phyloP scores from a whole-genome alignment of 2,113 vertebrate species.

The Pelodiscus sinensis region DNA sequence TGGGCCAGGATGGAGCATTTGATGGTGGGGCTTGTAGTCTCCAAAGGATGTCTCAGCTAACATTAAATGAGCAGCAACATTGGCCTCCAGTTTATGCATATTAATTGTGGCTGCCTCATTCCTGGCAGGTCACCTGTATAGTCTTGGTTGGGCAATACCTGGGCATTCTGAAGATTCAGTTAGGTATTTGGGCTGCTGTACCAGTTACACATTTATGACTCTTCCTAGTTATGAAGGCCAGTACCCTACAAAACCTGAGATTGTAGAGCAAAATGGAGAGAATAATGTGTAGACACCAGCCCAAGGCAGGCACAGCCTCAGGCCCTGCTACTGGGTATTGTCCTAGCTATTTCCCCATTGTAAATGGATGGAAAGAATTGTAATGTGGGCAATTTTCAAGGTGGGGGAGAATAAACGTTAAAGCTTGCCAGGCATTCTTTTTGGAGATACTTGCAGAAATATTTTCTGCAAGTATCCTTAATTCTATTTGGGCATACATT shows the following conservation, averaged over 20 bases:
- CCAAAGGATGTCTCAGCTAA: not conserved
- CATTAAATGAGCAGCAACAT: not conserved
- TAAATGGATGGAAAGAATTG: not conserved
- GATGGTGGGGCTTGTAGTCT: not conserved
- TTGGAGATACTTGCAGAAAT: not conserved
- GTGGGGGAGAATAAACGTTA: not conserved
- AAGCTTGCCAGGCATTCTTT: not conserved
- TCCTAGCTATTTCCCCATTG: rapidly evolving
- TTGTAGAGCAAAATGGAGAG: not conserved
- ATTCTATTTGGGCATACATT: not conserved
- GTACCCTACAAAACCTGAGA: rapidly evolving
- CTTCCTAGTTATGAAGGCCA: rapidly evolving
- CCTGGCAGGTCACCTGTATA: rapidly evolving
- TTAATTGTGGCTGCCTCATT: not conserved
- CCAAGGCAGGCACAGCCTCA: rapidly evolving
- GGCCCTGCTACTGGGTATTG: not conserved
- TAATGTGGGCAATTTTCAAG: not conserved
- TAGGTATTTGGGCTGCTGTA: not conserved
- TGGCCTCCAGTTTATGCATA: not conserved
- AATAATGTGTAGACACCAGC: not conserved
- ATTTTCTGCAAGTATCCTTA: rapidly evolving
- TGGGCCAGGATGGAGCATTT: not conserved
- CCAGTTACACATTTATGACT: not conserved
- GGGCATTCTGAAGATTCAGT: not conserved
- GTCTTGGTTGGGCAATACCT: rapidly evolving